Conservation (phyloP, 2,113 vertebrate species). For the Tychaedon coryphoeus region DNA sequence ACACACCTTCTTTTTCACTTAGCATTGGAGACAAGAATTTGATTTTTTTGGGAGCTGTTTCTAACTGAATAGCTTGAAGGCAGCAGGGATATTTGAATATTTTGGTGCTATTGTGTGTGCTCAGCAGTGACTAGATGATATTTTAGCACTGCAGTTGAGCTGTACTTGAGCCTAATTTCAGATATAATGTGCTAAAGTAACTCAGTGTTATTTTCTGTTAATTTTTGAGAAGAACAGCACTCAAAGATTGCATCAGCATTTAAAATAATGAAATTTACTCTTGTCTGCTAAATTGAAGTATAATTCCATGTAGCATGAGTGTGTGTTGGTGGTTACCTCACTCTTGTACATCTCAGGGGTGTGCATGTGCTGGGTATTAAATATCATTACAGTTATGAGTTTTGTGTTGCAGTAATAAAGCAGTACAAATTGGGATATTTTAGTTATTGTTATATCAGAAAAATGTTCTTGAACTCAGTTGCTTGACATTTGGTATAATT, state of each 20-base stretch:
- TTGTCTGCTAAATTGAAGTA: background rate
- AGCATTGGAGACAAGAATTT: background rate
- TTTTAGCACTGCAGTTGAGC: background rate
- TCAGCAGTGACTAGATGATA: background rate
- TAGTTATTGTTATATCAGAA: background rate
- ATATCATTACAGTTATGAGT: fast-evolving
- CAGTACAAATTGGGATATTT: background rate
- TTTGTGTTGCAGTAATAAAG: background rate
- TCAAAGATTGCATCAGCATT: background rate
- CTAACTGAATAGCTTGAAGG: background rate
- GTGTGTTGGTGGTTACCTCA: background rate
- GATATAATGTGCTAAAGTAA: background rate
- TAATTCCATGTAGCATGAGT: background rate
- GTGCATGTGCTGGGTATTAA: background rate
- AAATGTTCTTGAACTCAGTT: background rate
- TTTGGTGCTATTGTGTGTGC: background rate
- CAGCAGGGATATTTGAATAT: background rate
- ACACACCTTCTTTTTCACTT: background rate
- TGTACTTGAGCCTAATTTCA: background rate
- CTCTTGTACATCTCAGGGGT: background rate
- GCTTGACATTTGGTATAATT: background rate
- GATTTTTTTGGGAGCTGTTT: background rate
- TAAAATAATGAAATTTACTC: background rate
- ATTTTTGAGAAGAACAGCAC: background rate
- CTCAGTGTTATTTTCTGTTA: background rate